Base-by-base conservation (phyloP, 2,797 vertebrate species). In the Coluber constrictor region DNA sequence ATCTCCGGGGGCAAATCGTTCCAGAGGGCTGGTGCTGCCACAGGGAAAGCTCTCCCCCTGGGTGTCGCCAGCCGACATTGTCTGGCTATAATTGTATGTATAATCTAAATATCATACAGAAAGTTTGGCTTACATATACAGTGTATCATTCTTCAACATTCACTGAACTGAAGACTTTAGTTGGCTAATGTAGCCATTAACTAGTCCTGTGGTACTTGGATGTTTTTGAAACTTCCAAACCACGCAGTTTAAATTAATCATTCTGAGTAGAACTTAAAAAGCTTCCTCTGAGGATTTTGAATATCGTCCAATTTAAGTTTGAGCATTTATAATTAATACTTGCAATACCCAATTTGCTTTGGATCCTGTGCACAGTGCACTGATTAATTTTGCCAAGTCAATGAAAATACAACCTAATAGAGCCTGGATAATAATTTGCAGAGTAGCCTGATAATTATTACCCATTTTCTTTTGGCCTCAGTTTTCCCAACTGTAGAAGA, bases 261-360 rank as follows among this genome's bases (percentile, higher is more conserved):
- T 86, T 63, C 25, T 56, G 87, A 91, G 83, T 27, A 89, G 88
- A 47, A 93, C 25, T 27, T 89, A 59, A 74, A 89, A 55, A 83
- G 10, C 91, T 88, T n/a, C 3, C 74, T 56, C n/a, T 91, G 90
- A 88, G 74, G 74, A 83, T 83, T 83, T 51, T 86, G 51, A 91
- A 63, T 86, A 86, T 66, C 87, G 18, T 91, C 55, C 57, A 93
- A 89, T 27, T 88, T 60, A 88, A 91, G 55, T 91, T 63, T 88
- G 87, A 91, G 55, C 79, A 93, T 83, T 87, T 91, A 55, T 91
- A 91, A 91, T 91, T 91, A 93, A 88, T 55, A 54, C n/a, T 83
- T 91, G 43, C 47, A 61, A 51, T 61, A 83, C 88, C 57, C 66
- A 91, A 61, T 32, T 51, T 91, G n/a, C 56, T 57, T 91, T 60